Conservation (phyloP, 2,797 vertebrate species). For the Ctenochaetus hawaiiensis region DNA sequence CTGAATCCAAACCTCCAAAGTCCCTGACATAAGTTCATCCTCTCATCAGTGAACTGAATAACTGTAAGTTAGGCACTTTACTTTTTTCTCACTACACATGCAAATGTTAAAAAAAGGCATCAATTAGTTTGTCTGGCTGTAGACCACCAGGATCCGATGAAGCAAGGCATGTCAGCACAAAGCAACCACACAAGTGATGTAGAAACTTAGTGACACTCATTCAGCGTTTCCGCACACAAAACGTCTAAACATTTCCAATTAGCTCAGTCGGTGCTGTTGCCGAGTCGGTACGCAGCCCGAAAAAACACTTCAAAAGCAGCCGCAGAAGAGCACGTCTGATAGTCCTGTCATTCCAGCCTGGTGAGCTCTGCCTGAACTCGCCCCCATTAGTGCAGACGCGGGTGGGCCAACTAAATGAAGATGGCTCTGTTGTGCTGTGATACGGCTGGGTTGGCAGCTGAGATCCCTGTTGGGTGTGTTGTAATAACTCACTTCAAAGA, state of each 20-base stretch:
- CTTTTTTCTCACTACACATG: background rate
- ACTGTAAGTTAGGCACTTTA: background rate
- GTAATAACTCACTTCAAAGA: conserved; percentile 64
- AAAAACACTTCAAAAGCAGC: conserved; percentile 23
- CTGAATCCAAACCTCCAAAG: no score
- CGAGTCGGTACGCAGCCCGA: background rate
- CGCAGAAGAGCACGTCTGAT: conserved; percentile 1
- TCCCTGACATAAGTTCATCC: background rate
- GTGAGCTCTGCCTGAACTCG: conserved; percentile 18
- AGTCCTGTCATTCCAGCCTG: conserved; percentile 18
- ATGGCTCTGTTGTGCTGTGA: conserved; percentile 27
- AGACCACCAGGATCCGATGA: conserved; percentile 3
- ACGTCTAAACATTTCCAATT: conserved; percentile 20
- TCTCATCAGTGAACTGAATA: background rate
- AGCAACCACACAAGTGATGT: background rate
- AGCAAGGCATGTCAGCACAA: background rate
- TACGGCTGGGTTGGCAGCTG: conserved; percentile 38
- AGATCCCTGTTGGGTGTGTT: conserved; percentile 42
- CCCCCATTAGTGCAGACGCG: conserved; percentile 27
- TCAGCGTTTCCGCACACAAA: background rate
- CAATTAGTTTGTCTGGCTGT: background rate
- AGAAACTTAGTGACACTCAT: conserved; percentile 1
- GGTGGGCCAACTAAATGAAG: conserved; percentile 49
- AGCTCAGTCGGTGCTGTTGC: background rate
- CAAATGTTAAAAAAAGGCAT: background rate